Percentiles rank a stretch among this genome's conserved stretches.
Evolutionary conservation across 2,797 vertebrate species (phyloP).

Genomic region (Alouatta caraya): DNA sequence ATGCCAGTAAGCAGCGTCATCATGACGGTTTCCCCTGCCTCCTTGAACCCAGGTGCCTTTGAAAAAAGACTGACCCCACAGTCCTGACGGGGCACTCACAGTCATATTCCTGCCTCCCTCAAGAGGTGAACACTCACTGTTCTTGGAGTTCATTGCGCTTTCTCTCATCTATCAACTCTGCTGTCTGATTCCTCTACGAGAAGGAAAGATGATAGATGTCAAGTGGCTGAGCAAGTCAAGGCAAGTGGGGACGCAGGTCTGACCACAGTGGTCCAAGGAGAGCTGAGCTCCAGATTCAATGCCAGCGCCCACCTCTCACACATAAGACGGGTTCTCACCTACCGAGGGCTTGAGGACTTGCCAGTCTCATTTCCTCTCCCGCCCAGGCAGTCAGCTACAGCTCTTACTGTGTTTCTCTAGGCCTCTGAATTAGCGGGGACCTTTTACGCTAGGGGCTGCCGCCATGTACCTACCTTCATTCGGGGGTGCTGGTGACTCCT

Average conservation of each 20-base stretch:
- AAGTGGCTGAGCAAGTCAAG: background rate
- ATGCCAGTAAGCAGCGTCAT: too few relatives aligned
- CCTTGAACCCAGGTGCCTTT: background rate
- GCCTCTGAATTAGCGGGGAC: background rate
- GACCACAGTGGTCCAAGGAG: background rate
- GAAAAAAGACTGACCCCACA: background rate
- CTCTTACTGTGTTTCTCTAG: background rate
- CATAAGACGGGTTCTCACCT: background rate
- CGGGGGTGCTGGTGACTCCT: conserved; percentile 90
- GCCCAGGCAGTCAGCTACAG: background rate
- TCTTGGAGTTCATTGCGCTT: background rate
- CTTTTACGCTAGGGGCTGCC: background rate
- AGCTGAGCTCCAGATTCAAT: background rate
- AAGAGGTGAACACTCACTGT: background rate
- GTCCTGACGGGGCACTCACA: background rate
- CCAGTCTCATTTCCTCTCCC: background rate
- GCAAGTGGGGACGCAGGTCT: background rate
- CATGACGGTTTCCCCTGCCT: background rate
- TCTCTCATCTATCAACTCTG: background rate
- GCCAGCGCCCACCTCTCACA: background rate
- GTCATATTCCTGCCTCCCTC: background rate
- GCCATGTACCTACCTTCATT: conserved; percentile 91
- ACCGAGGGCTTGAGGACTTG: background rate
- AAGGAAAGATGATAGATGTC: background rate
- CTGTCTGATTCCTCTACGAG: background rate